These are phyloP conservation scores for Gonatopus flavifemur DNA, from an alignment of 1,140 invertebrate genomes.

Conservation along the genomic window DNA sequence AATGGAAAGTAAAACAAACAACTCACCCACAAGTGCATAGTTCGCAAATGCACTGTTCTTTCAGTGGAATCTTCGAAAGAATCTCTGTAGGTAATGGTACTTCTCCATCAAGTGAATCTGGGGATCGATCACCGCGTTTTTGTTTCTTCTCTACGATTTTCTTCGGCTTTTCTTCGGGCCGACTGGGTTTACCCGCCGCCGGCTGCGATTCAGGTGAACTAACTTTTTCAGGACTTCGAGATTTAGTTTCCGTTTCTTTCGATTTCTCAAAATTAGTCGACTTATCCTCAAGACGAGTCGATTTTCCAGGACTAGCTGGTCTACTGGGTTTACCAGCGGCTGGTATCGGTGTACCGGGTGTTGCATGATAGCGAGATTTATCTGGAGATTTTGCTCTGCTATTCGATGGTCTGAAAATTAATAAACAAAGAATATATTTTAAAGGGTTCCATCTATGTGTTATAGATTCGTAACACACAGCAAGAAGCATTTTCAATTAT, in stretches of 20 bases:
- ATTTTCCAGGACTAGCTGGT: background rate
- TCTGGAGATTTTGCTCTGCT: slow-evolving; percentile 38
- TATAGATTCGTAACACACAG: too few relatives aligned
- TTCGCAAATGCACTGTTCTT: slow-evolving; percentile 86
- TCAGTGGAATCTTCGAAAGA: slow-evolving; percentile 53
- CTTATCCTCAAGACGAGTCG: too few relatives aligned
- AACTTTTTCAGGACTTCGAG: too few relatives aligned
- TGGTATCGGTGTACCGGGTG: slow-evolving; percentile 13
- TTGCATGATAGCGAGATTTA: slow-evolving; percentile 33
- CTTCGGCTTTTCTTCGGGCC: slow-evolving; percentile 20
- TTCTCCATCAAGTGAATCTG: slow-evolving; percentile 39
- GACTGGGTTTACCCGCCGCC: slow-evolving; percentile 6
- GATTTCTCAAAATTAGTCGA: background rate
- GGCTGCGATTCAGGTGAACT: too few relatives aligned
- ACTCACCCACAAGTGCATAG: slow-evolving; percentile 89
- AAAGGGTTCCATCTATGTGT: background rate
- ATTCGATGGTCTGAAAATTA: slow-evolving; percentile 25
- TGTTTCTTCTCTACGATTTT: slow-evolving; percentile 29
- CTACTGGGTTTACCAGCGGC: slow-evolving; percentile 24
- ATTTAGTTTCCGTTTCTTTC: too few relatives aligned
- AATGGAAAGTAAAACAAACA: background rate
- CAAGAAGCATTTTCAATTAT: too few relatives aligned
- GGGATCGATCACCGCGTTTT: slow-evolving; percentile 38
- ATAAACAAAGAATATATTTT: slow-evolving; percentile 1
- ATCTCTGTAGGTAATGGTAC: slow-evolving; percentile 30